Percentiles rank a stretch among this genome's conserved stretches.
phyloP scores from a whole-genome alignment of 2,113 vertebrate species.

The Gnathonemus echidnorhynchus region DNA sequence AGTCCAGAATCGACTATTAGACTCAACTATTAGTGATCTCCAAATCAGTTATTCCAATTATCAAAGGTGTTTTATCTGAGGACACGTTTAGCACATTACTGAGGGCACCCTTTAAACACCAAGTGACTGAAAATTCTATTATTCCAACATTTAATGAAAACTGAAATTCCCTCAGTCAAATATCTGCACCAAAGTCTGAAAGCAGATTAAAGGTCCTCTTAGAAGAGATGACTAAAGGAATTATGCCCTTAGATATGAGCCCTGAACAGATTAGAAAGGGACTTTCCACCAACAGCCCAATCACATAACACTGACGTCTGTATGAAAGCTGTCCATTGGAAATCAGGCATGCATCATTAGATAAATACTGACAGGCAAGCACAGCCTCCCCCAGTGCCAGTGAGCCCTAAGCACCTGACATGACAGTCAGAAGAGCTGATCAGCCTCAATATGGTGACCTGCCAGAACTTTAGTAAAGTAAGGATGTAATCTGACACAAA shows the following conservation, averaged over 20 bases:
- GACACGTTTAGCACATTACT: not conserved
- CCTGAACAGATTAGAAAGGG: constrained; percentile 30
- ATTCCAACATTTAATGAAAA: not conserved
- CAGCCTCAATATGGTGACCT: not conserved
- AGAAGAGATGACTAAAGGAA: constrained; percentile 29
- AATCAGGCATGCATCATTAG: not conserved
- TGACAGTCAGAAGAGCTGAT: not conserved
- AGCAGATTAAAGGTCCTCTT: constrained; percentile 48
- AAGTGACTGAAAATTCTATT: not conserved
- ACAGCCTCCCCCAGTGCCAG: not conserved
- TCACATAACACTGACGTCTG: too few relatives aligned
- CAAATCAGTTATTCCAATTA: not conserved
- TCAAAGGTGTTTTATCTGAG: not conserved
- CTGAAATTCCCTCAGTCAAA: not conserved
- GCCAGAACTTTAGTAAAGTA: not conserved
- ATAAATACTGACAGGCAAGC: not conserved
- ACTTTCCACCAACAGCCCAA: not conserved
- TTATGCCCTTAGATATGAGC: constrained; percentile 30
- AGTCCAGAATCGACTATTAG: not conserved
- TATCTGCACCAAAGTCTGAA: constrained; percentile 23
- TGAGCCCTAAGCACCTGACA: not conserved
- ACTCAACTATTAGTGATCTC: not conserved
- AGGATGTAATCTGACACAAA: not conserved
- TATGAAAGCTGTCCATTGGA: not conserved
- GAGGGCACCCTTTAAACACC: not conserved